Evolutionary conservation across 2,113 vertebrate genomes (phyloP).

Genomic region (Paradoxurus hermaphroditus): DNA sequence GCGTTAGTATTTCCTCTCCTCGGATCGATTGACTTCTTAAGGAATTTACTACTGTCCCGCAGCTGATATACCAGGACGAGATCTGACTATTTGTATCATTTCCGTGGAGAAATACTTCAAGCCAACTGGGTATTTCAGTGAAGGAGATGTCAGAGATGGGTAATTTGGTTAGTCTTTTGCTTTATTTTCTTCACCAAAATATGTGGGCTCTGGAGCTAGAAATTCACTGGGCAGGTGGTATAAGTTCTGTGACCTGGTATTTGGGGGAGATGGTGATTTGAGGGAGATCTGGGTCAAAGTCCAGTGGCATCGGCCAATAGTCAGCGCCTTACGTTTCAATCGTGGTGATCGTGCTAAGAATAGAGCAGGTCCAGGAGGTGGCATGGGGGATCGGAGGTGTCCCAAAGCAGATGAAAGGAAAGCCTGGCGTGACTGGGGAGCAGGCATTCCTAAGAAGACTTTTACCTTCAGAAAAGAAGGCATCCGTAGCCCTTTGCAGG

Average conservation of each 20-base stretch:
- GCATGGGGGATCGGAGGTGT: neutral
- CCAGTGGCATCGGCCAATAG: neutral
- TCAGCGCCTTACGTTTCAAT: constrained; percentile 23
- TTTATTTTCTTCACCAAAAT: neutral
- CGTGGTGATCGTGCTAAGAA: constrained; percentile 42
- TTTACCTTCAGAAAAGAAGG: neutral
- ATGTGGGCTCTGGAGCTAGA: neutral
- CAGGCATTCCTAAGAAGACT: constrained; percentile 21
- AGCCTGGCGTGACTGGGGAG: neutral
- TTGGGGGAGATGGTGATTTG: neutral
- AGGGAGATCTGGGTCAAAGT: neutral
- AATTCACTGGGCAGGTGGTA: neutral
- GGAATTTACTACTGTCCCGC: neutral
- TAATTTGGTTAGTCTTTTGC: neutral
- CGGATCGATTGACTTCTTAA: neutral
- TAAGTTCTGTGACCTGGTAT: neutral
- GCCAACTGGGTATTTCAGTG: neutral
- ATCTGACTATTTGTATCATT: neutral
- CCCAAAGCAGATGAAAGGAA: constrained; percentile 16
- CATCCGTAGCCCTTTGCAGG: neutral
- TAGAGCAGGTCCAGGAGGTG: constrained; percentile 51
- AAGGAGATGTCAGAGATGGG: neutral
- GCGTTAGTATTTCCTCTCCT: neutral
- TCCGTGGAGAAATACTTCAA: neutral
- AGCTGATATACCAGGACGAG: neutral